These are phyloP conservation scores for Gila orcuttii DNA, from an alignment of 2,113 vertebrate genomes.

Conservation along the genomic window DNA sequence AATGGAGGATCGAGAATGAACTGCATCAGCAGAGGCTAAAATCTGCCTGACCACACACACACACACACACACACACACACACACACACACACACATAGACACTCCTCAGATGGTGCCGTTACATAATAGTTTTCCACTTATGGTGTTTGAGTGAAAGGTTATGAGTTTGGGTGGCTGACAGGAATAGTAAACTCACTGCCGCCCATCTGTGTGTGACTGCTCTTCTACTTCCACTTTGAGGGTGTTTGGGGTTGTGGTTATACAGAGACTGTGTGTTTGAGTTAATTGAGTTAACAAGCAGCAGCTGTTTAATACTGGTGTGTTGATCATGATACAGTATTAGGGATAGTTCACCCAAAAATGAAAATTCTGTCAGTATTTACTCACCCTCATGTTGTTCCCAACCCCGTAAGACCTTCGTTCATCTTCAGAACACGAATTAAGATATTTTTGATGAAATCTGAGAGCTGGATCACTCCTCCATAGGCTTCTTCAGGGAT, in stretches of 20 bases:
- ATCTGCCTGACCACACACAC: neutral
- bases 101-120: conserved; percentile 17
- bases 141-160: conserved; percentile 41
- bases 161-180: conserved; percentile 25
- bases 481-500: no score
- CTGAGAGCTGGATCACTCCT: no score
- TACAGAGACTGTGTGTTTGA: neutral
- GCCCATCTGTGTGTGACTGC: neutral
- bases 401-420: no score
- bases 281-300: neutral
- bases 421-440: no score
- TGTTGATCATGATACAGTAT: neutral
- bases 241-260: conserved; percentile 14
- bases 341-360: no score
- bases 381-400: no score
- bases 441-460: no score
- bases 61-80: conserved; percentile 8
- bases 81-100: neutral
- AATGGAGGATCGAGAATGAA: conserved; percentile 22
- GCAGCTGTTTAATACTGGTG: neutral
- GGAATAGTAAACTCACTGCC: conserved; percentile 19
- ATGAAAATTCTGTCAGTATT: no score
- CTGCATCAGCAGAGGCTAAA: conserved; percentile 37
- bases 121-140: conserved; percentile 37
- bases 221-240: conserved; percentile 22